A percentile compares a stretch with the other conserved stretches of the same genome.
Conservation (phyloP, 2,113 vertebrate species). For the Channa maculata region DNA sequence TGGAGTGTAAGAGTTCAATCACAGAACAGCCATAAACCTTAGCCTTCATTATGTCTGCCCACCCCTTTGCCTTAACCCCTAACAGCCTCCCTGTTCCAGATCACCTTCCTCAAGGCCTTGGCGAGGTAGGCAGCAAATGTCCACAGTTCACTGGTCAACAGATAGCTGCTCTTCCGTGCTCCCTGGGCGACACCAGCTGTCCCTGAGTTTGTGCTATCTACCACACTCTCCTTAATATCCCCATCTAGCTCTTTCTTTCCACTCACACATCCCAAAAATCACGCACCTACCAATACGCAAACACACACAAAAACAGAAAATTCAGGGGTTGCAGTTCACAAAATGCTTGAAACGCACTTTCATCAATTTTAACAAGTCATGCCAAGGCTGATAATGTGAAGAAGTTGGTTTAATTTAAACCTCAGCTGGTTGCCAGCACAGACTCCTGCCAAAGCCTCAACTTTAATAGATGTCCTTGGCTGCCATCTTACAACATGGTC, state of each 20-base stretch:
- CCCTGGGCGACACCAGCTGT: constrained; percentile 64
- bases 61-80: constrained; percentile 31
- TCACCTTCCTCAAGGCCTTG: constrained; percentile 28
- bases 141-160: constrained; percentile 40
- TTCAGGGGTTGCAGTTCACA: background rate
- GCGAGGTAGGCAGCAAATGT: constrained; percentile 17
- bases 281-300: too few relatives aligned
- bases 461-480: constrained; percentile 70
- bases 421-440: constrained; percentile 33
- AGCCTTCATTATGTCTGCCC: constrained; percentile 48
- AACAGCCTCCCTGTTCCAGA: constrained; percentile 2
- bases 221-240: background rate
- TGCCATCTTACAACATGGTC: constrained; percentile 51
- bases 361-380: constrained; percentile 7
- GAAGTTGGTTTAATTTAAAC: constrained; percentile 6
- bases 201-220: constrained; percentile 16
- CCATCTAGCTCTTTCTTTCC: constrained; percentile 6
- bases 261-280: background rate
- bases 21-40: constrained; percentile 60
- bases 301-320: background rate
- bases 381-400: background rate
- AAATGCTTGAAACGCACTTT: background rate
- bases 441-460: constrained; percentile 66
- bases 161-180: constrained; percentile 51
- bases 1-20: constrained; percentile 64